Percentiles rank a stretch among this genome's conserved stretches.
phyloP scores from a whole-genome alignment of 2,113 vertebrate species.

The Coptodon bakossiorum region DNA sequence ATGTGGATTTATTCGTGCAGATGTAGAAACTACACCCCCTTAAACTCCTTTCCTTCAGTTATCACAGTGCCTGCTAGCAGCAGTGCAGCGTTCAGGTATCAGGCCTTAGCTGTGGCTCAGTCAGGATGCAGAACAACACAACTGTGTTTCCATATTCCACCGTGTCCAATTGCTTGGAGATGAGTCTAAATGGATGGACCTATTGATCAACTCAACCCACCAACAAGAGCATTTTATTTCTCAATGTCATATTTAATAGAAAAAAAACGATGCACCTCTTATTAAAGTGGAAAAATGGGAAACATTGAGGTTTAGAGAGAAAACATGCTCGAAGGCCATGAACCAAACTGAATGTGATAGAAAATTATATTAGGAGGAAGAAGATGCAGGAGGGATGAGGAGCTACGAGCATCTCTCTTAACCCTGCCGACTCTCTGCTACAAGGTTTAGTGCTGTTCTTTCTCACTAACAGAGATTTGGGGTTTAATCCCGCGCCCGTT shows the following conservation, averaged over 20 bases:
- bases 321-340: neutral
- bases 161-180: neutral
- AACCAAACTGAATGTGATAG: neutral
- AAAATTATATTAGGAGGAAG: neutral
- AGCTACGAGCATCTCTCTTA: slow-evolving; percentile 30
- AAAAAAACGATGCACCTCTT: neutral
- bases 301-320: neutral
- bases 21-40: neutral
- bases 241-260: slow-evolving; percentile 14
- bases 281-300: neutral
- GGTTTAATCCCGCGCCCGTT: slow-evolving; percentile 5
- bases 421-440: slow-evolving; percentile 15
- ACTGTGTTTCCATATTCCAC: neutral
- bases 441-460: slow-evolving; percentile 31
- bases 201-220: neutral
- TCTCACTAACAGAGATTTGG: neutral
- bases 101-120: neutral
- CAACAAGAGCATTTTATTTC: neutral
- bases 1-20: neutral
- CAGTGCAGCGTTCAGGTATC: neutral
- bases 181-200: neutral
- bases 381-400: neutral
- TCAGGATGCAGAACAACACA: neutral
- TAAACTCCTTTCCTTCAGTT: neutral
- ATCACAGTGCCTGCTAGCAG: neutral